Evolutionary conservation across 2,888 invertebrate genomes (phyloP).

Genomic region (Acleris laterana): DNA sequence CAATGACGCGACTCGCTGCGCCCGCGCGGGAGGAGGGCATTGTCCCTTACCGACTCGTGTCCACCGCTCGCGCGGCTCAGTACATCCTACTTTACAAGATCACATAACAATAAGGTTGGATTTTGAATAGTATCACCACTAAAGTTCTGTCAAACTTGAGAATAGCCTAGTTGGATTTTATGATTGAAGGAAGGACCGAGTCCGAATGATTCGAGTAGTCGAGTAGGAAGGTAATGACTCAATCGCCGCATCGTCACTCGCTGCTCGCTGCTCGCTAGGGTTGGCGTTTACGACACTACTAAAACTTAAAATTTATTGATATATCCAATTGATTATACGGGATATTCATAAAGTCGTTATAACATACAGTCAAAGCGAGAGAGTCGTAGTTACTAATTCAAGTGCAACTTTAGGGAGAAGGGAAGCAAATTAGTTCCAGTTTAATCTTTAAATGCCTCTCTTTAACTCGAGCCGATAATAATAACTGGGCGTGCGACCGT

Average conservation of each 20-base stretch:
- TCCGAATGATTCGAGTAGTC: conserved; percentile 42
- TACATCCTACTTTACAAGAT: conserved; percentile 4
- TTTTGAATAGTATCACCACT: conserved; percentile 4
- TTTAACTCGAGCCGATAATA: no score
- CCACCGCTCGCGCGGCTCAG: not conserved
- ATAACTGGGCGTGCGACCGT: no score
- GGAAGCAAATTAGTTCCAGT: no score
- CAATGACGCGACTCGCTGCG: conserved; percentile 1
- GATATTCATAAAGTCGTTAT: no score
- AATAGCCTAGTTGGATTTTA: conserved; percentile 36
- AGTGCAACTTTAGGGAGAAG: no score
- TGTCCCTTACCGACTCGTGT: conserved; percentile 1
- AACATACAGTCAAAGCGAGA: no score
- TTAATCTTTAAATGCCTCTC: no score
- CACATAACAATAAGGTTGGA: conserved; percentile 10
- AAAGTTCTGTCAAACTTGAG: conserved; percentile 7
- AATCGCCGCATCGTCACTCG: conserved; percentile 39
- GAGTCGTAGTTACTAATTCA: no score
- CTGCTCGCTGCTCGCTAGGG: conserved; percentile 11
- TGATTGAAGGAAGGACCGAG: conserved; percentile 41
- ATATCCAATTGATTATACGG: no score
- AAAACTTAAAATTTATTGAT: no score
- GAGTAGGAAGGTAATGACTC: conserved; percentile 47
- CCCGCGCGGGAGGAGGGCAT: not conserved
- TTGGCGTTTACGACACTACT: conserved; percentile 1